A percentile compares a stretch with the other conserved stretches of the same genome.
These are phyloP conservation scores for Micrasema longulum DNA, from an alignment of 1,140 invertebrate genomes.

Conservation along the genomic window DNA sequence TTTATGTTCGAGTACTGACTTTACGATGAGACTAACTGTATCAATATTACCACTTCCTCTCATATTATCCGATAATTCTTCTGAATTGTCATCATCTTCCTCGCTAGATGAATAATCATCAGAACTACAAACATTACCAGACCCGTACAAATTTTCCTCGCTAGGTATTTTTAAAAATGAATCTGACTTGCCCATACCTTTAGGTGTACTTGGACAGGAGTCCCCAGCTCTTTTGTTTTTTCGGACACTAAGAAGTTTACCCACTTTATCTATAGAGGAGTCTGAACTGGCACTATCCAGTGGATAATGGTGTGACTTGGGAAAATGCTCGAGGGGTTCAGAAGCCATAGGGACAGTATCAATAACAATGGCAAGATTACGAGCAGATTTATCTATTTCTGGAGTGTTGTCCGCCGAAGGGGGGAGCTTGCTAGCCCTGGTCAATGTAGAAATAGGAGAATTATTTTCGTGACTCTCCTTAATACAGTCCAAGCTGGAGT, in stretches of 20 bases:
- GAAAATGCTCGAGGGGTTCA: constrained; percentile 18
- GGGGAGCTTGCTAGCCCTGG: constrained; percentile 63
- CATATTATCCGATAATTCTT: constrained; percentile 55
- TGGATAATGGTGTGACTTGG: constrained; percentile 43
- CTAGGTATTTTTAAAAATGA: constrained; percentile 63
- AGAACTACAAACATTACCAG: constrained; percentile 61
- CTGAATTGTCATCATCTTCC: constrained; percentile 66
- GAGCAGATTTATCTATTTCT: constrained; percentile 9
- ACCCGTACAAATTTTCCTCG: constrained; percentile 61
- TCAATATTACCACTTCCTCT: constrained; percentile 62
- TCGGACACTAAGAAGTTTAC: constrained; percentile 30
- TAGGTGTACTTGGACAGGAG: constrained; percentile 64
- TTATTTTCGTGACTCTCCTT: constrained; percentile 69
- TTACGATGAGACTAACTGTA: constrained; percentile 69
- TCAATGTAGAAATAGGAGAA: constrained; percentile 62
- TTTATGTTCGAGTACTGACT: constrained; percentile 64
- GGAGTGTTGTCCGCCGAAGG: constrained; percentile 53
- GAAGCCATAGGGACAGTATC: constrained; percentile 10
- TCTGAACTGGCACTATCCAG: constrained; percentile 46
- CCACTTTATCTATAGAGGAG: constrained; percentile 34
- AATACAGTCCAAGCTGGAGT: constrained; percentile 72
- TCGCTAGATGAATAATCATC: constrained; percentile 64
- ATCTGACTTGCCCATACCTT: constrained; percentile 58
- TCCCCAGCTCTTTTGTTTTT: constrained; percentile 57
- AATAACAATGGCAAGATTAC: constrained; percentile 41